Percentiles rank a stretch among this genome's conserved stretches.
Conservation (phyloP, 2,113 vertebrate species). For the Percina caprodes region DNA sequence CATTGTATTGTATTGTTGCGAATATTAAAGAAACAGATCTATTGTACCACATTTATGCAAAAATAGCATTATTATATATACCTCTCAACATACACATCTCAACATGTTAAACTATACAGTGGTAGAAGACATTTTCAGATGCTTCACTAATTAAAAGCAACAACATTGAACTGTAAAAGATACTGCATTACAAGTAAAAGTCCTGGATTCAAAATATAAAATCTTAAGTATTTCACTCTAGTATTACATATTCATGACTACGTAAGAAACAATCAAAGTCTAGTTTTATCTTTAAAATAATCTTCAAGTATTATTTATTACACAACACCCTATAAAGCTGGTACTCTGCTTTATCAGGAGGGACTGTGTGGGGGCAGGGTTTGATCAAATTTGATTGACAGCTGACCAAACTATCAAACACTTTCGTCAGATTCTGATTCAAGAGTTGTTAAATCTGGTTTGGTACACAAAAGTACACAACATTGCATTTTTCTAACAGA, state of each 20-base stretch:
- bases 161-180: no score
- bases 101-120: neutral
- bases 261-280: neutral
- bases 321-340: neutral
- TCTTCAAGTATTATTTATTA: neutral
- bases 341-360: no score
- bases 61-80: neutral
- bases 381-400: conserved; percentile 1
- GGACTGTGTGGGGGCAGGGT: neutral
- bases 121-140: neutral
- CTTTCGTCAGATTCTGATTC: neutral
- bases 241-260: neutral
- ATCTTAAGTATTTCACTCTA: neutral
- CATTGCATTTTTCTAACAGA: neutral
- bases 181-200: no score
- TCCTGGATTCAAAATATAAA: neutral
- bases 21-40: neutral
- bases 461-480: neutral
- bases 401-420: neutral
- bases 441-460: neutral
- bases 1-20: neutral
- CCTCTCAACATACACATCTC: no score
- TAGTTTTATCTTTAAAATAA: neutral
- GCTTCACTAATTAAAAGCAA: neutral
- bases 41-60: neutral